Percentiles rank a stretch among this genome's conserved stretches.
These are phyloP conservation scores for Echinarachnius parma DNA, from an alignment of 53 echinoderm and acorn worm genomes.

Conservation along the genomic window DNA sequence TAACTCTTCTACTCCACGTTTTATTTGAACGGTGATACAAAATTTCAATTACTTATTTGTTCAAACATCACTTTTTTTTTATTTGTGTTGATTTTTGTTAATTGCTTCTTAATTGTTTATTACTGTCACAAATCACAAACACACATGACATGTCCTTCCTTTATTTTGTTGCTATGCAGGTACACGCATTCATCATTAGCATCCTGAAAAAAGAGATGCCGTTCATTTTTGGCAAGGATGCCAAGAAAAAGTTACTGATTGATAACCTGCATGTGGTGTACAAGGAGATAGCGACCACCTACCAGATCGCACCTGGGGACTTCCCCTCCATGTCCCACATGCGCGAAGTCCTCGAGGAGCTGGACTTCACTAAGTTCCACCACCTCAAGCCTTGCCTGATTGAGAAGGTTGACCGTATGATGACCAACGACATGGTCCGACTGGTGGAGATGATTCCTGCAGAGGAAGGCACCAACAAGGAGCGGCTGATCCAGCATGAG, in stretches of 20 bases:
- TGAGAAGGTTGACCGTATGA: conserved; percentile 83
- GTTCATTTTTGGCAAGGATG: conserved; percentile 92
- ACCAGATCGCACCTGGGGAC: conserved; percentile 89
- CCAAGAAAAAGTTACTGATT: conserved; percentile 85
- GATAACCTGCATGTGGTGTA: conserved; percentile 80
- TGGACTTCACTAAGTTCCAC: conserved; percentile 95
- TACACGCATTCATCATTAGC: conserved; percentile 93
- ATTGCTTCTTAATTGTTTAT: too few relatives aligned
- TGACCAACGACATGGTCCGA: conserved; percentile 69
- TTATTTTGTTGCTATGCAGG: conserved; percentile 43
- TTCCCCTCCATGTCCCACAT: conserved; percentile 85
- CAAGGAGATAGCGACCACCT: conserved; percentile 69
- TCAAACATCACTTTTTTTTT: too few relatives aligned
- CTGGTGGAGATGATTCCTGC: conserved; percentile 94
- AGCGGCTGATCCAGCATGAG: conserved; percentile 35
- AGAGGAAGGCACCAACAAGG: conserved; percentile 59
- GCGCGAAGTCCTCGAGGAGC: conserved; percentile 80
- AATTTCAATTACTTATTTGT: too few relatives aligned
- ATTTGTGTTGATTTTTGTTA: too few relatives aligned
- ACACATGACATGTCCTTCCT: too few relatives aligned
- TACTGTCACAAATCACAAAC: too few relatives aligned
- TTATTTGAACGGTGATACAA: too few relatives aligned
- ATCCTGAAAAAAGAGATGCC: conserved; percentile 86
- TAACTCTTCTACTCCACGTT: too few relatives aligned
- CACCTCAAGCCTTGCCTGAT: conserved; percentile 83